Base-by-base conservation (phyloP, 2,113 vertebrate genomes). In the Pomatostomus ruficeps region DNA sequence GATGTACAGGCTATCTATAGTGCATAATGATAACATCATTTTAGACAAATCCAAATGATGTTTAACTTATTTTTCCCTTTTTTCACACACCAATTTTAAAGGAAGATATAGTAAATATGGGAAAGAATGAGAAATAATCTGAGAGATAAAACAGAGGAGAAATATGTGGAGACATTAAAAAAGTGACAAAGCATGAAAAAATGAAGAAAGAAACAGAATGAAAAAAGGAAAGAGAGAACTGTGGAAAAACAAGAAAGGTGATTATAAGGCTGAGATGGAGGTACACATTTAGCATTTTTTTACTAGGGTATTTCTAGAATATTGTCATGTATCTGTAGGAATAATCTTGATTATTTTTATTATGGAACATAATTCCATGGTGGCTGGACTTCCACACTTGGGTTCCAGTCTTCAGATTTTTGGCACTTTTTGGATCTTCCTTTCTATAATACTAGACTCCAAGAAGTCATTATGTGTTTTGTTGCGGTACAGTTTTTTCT, bases 381-480 rank as follows among this genome's bases (percentile, higher is more conserved):
- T 63, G 72, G 18, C 13, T 38, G 29, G 17, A 67, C 63, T 90
- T 83, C 28, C 46, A 36, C 2, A 2, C 9, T 63, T 82, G 22
- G 58, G 3, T 35, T 93, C 17, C 21, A 66, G 42, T 31, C 71
- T 83, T 94, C 25, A 61, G 20, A 61, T 54, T 95, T 91, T 80
- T 82, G 52, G 46, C 62, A 82, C 11, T 57, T 88, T 86, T 57
- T 28, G 40, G 19, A 59, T 77, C 35, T 55, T 86, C 35, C 16
- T 81, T 91, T 61, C 58, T 70, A 15, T 48, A 73, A 25, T n/a
- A 43, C 38, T 62, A 43, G 22, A 45, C 31, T 93, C 75, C 67
- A 93, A 73, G 11, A 95, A 83, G 33, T 52, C 35, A 66, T 86
- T 90, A 51, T 35, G 29, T 42, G 9, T 70, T 94, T 77, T 90